These are phyloP conservation scores for Gambusia holbrooki DNA, from an alignment of 2,113 vertebrate species.

Conservation along the genomic window DNA sequence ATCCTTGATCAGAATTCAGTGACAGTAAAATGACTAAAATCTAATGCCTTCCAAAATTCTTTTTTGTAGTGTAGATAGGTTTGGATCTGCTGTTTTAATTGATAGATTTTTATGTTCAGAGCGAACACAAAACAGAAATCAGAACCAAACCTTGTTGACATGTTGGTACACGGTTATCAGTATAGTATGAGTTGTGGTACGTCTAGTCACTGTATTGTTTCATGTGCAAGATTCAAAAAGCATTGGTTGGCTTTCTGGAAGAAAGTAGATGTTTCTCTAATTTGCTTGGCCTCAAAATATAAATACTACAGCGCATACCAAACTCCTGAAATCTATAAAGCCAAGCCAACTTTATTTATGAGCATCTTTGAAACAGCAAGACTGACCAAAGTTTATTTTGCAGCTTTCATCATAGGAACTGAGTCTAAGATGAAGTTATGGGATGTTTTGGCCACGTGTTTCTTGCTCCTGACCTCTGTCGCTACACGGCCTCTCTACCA, in stretches of 20 bases:
- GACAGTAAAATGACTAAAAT: neutral
- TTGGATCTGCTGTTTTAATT: neutral
- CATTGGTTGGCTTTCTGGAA: slow-evolving; percentile 15
- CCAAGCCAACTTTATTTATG: no score
- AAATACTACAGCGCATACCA: neutral
- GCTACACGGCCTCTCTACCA: slow-evolving; percentile 90
- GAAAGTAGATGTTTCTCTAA: neutral
- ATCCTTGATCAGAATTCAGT: neutral
- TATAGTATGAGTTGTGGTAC: slow-evolving; percentile 55
- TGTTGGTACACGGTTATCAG: slow-evolving; percentile 67
- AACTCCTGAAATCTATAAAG: neutral
- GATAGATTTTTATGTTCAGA: slow-evolving; percentile 24
- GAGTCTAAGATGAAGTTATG: slow-evolving; percentile 99
- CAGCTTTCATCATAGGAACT: slow-evolving; percentile 93
- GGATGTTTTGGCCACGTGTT: slow-evolving; percentile 96
- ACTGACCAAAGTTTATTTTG: slow-evolving; percentile 2
- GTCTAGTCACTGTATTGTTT: slow-evolving; percentile 18
- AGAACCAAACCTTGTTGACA: slow-evolving; percentile 43
- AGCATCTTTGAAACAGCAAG: no score
- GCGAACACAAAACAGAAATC: slow-evolving; percentile 15
- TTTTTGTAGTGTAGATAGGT: neutral
- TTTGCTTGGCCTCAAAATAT: neutral
- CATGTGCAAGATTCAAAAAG: neutral
- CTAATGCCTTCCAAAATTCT: neutral
- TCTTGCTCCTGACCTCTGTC: slow-evolving; percentile 96